Conservation (phyloP, 2,797 vertebrate genomes). For the Ctenochaetus hawaiiensis region DNA sequence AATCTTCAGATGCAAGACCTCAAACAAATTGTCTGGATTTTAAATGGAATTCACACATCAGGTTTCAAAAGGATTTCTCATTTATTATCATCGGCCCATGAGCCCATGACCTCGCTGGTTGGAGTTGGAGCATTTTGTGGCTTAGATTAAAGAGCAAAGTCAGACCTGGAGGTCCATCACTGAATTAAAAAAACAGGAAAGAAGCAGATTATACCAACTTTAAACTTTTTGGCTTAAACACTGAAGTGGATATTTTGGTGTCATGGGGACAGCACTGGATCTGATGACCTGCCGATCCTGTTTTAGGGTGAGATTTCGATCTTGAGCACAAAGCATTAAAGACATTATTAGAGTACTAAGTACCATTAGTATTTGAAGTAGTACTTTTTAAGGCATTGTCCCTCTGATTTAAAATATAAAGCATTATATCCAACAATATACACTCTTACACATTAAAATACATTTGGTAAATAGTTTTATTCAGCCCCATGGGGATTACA, state of each 20-base stretch:
- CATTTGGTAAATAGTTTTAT: conserved; percentile 26
- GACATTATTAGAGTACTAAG: neutral
- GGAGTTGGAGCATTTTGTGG: conserved; percentile 7
- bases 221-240: conserved; percentile 5
- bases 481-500: conserved; percentile 17
- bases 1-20: neutral
- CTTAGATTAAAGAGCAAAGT: conserved; percentile 1
- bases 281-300: conserved; percentile 79
- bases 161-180: conserved; percentile 17
- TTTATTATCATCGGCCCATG: neutral
- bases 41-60: conserved; percentile 7
- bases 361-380: no score
- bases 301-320: conserved; percentile 84
- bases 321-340: conserved; percentile 7
- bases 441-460: conserved; percentile 12
- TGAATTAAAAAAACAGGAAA: conserved; percentile 23
- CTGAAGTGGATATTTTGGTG: neutral
- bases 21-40: neutral
- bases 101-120: conserved; percentile 2
- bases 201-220: conserved; percentile 7
- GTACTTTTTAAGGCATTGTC: conserved; percentile 11
- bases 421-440: conserved; percentile 13
- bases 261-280: conserved; percentile 78
- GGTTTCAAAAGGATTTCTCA: neutral
- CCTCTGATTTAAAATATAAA: conserved; percentile 14